Evolutionary conservation across 2,113 vertebrate species (phyloP), one percentile per base, ranked within the genome.

Genomic region (Oncorhynchus keta): DNA sequence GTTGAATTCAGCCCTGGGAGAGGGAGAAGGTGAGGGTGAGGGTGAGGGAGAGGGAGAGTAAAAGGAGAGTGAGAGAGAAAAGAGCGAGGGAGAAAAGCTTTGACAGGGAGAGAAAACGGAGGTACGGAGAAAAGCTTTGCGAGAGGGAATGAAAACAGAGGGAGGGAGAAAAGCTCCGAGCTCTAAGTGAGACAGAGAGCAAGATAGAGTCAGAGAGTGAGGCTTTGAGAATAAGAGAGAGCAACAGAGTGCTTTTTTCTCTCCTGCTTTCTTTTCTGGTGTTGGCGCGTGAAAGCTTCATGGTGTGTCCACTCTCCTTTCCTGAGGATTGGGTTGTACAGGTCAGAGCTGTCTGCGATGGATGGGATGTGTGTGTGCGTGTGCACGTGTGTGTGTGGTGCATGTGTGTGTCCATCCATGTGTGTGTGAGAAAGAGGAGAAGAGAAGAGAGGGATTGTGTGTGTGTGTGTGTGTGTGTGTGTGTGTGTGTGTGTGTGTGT

Each of bases 1-100:
- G 91, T 92, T 94, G 91, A 93, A 91, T 92, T 84, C 88, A 89
- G 89, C 88, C 90, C 88, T 88, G 86, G 22, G 48, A 81, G 62
- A 79, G 80, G 82, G 81, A 77, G 73, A 55, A 85, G 22, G 48
- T 79, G 62, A 79, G 80, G 81, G 81, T 75, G 73, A 55, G 14
- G 22, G 48, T 79, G 62, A 79, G 80, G 81, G 81, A 76, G 73
- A 55, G 14, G 14, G 48, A 14, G 69, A 16, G 69, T 55, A 49
- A n/a, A 24, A 72, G 28, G 89, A 90, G 86, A 86, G 85, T 79
- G 84, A 90, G 88, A 70, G 83, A 88, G 81, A 88, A 85, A 76
- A 45, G 39, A 45, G 9, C 0, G 39, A 45, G 39, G 68, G 57
- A 73, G 32, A 30, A 67, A 26, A 67, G 13, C 26, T 26, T 26